phyloP scores from a whole-genome alignment of 2,888 invertebrate genomes.

The Pyrgus malvae region DNA sequence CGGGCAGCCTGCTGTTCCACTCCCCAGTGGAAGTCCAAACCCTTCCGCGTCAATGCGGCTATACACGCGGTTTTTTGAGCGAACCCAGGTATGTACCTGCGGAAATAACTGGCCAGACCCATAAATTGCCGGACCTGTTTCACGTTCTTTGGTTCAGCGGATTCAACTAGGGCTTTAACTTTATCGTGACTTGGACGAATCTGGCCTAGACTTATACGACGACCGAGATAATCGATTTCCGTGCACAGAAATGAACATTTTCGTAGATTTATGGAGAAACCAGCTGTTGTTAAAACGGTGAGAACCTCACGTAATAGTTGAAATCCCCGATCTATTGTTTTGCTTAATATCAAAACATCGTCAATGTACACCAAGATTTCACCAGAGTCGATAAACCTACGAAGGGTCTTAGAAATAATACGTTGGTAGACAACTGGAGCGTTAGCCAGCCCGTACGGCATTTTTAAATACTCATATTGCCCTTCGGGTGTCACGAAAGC shows the following conservation, averaged over 20 bases:
- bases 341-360: not conserved
- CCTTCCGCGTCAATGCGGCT: not conserved
- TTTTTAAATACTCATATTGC: too few relatives aligned
- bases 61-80: not conserved
- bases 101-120: constrained; percentile 16
- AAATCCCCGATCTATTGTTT: not conserved
- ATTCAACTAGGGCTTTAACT: constrained; percentile 3
- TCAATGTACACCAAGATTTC: too few relatives aligned
- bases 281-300: not conserved
- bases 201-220: not conserved
- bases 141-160: constrained; percentile 4
- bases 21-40: not conserved
- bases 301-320: not conserved
- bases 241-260: not conserved
- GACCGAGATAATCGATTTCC: constrained; percentile 35
- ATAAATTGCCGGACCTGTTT: constrained; percentile 15
- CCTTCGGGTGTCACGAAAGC: too few relatives aligned
- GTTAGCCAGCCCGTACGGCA: too few relatives aligned
- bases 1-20: not conserved
- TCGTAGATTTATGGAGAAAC: not conserved
- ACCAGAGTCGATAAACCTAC: too few relatives aligned
- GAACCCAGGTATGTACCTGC: not conserved
- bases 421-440: too few relatives aligned
- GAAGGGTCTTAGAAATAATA: too few relatives aligned
- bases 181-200: constrained; percentile 8